Base-by-base conservation (phyloP, 2,113 vertebrate genomes). In the Cervus canadensis region DNA sequence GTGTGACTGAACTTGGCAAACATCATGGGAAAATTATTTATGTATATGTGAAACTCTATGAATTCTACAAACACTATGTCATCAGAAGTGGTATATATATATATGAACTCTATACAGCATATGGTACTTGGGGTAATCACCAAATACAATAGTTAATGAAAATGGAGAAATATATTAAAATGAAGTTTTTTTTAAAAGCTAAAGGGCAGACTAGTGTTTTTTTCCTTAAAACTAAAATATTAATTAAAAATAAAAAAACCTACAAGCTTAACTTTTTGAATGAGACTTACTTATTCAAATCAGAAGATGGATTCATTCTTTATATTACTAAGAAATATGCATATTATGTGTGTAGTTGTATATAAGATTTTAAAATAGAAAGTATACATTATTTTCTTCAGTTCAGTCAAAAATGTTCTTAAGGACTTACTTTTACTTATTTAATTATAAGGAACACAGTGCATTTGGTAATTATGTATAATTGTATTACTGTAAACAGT, bases 191-290 rank as follows among this genome's bases (percentile, higher is more conserved):
- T 92, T 64, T 21, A 25, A 45, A 52, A 60, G 11, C 21, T 9
- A 28, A 82, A 85, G 59, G 1, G 4, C 10, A 82, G 6, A 4
- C 21, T 40, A n/a, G 4, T 50, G 5, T 28, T 81, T 40, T 11
- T 23, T 74, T 91, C 83, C 93, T 45, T 88, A 94, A 95, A 83
- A 95, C 1, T 94, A 56, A 79, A 93, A 87, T 86, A 64, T 52
- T 67, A 56, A n/a, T 83, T 82, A 3, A 60, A 93, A 76, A 43
- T 33, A 16, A 45, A 30, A 0, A 0, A 93, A n/a, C 21, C 54
- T 62, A 52, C 59, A 60, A 57, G 1, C 45, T 40, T 16, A 87
- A 19, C 10, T 19, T 40, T 81, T 95, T 48, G 48, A 57, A 40
- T 48, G 48, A 57, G 30, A 71, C 17, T 54, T 76, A 57, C 2